Evolutionary conservation across 2,113 vertebrate species (phyloP).

Genomic region (Callipepla californica): DNA sequence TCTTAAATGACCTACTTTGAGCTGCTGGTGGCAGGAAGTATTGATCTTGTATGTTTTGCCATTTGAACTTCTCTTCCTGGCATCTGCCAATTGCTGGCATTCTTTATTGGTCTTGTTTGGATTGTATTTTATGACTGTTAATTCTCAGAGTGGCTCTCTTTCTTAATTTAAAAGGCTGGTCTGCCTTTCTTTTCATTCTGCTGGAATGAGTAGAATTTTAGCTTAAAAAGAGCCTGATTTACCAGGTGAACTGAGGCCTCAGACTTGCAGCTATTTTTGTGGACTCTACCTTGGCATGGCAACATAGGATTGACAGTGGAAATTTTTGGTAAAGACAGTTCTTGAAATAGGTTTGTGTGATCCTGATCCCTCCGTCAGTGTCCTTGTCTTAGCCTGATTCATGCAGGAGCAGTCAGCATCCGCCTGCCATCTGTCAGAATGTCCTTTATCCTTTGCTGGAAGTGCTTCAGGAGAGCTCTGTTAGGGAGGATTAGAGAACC

Average conservation of each 20-base stretch:
- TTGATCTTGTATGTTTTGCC: neutral
- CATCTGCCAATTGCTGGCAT: neutral
- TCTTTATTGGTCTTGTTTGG: neutral
- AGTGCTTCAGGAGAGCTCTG: constrained; percentile 39
- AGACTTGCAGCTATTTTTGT: neutral
- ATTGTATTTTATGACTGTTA: neutral
- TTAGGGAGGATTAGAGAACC: neutral
- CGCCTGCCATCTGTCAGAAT: constrained; percentile 49
- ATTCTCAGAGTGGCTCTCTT: neutral
- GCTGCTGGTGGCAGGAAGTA: neutral
- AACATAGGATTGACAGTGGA: neutral
- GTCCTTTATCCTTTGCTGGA: constrained; percentile 54
- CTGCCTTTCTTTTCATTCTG: no score
- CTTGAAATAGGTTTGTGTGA: constrained; percentile 56
- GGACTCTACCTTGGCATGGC: neutral
- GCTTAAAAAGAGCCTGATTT: neutral
- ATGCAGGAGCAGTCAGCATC: constrained; percentile 16
- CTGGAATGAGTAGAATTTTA: neutral
- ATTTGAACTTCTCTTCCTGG: neutral
- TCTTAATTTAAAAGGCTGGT: neutral
- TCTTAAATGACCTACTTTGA: neutral
- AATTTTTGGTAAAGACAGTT: constrained; percentile 4
- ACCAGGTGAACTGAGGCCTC: neutral
- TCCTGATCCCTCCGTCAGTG: constrained; percentile 27
- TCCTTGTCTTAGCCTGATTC: constrained; percentile 44